Evolutionary conservation across 1,140 invertebrate genomes (phyloP), one percentile per base, ranked within the genome.

Genomic region (Sitobion miscanthi): DNA sequence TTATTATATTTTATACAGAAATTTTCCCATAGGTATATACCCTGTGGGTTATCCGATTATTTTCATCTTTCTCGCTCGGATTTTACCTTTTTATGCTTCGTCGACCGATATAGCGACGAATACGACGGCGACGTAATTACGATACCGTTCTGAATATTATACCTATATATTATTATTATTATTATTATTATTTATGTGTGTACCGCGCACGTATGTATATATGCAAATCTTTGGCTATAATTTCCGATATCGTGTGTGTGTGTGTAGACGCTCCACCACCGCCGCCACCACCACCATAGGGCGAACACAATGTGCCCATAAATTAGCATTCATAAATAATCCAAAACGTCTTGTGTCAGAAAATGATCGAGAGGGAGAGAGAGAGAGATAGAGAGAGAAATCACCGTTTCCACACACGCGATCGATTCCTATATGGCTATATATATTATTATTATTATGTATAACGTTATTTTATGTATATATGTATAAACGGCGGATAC

Each of bases 241-340:
- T 92, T 49, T 49, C 77, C 91, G n/a, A 82, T 49, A 91, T 82
- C 45, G 11, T 35, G 42, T 77, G 49, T 35, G n/a, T 35, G n/a
- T 49, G 47, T 69, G 62, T 69, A 17, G 4, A 69, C 4, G 62
- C 30, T 69, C 62, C 47, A 2, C 35, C 54, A 42, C 90, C 57
- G 14, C 49, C 54, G 38, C 42, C 62, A n/a, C 42, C 42, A 47
- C 30, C 47, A 47, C 25, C 47, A 52, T 49, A 21, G 62, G 90
- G 38, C 42, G 42, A 91, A 91, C 62, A 91, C 62, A 77, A 91
- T 77, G 25, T 83, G 21, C 57, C 30, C 90, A 49, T 52, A 83
- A 91, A 91, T 91, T 91, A 91, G 45, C 91, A 52, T 83, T 49
- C 91, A 83, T 92, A 92, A 92, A 91, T 92, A 52, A 92, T 92